Evolutionary conservation across 2,797 vertebrate genomes (phyloP).

Genomic region (Zalophus californianus): DNA sequence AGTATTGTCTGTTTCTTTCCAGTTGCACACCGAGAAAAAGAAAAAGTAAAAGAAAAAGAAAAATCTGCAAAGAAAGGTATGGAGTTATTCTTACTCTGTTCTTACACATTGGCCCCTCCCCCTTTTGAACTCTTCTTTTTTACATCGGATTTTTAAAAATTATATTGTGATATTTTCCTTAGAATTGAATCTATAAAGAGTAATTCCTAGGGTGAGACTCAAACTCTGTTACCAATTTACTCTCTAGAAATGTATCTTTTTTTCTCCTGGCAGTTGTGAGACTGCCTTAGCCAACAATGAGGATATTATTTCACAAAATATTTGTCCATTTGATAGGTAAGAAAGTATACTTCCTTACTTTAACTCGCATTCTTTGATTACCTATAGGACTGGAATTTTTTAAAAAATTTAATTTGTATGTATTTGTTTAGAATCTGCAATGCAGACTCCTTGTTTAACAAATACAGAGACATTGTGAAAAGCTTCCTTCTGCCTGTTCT

Average conservation of each 20-base stretch:
- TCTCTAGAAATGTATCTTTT: background rate
- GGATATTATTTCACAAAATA: background rate
- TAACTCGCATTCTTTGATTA: background rate
- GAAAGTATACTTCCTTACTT: background rate
- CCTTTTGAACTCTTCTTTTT: background rate
- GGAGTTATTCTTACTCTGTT: background rate
- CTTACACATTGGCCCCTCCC: background rate
- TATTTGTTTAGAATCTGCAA: background rate
- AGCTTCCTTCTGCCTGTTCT: background rate
- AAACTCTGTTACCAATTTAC: background rate
- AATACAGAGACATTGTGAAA: background rate
- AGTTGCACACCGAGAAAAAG: conserved; percentile 81
- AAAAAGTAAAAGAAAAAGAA: conserved; percentile 62
- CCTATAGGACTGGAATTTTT: background rate
- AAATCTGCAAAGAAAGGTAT: conserved; percentile 83
- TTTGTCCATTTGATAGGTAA: background rate
- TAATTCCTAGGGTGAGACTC: background rate
- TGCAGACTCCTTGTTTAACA: background rate
- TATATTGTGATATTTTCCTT: background rate
- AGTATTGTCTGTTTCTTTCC: conserved; percentile 58
- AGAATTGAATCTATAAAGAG: background rate
- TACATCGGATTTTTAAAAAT: background rate
- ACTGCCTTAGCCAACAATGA: background rate
- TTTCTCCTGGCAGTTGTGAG: background rate
- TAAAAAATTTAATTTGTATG: background rate